Base-by-base conservation (phyloP, 2,888 invertebrate species). In the Lasioglossum marginatum region DNA sequence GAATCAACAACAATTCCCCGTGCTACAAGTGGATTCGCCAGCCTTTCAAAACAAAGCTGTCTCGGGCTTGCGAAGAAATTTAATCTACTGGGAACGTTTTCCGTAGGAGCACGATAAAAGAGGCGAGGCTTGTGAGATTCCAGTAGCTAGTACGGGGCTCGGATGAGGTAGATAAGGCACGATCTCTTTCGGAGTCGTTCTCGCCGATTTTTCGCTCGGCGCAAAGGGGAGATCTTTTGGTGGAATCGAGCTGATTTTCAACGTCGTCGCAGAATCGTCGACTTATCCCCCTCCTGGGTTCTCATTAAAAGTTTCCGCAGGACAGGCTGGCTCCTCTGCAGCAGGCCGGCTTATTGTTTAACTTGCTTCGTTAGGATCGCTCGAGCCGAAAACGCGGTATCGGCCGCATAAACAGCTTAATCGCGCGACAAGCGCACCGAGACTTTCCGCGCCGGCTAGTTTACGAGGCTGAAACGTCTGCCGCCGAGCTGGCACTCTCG, bases 281-380 rank as follows among this genome's bases (percentile, higher is more conserved):
- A 37, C 57, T 16, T 2, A 43, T 60, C 43, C 16, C 60, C 68
- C 60, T 60, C 23, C 16, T 10, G 34, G 37, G 57, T 85, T 90
- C 88, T 89, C 85, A 80, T 91, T 91, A 89, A 90, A 89, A 90
- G 84, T 92, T 91, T 85, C n/a, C 37, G 19, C 40, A 57, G 16
- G 79, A 48, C 73, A 71, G 66, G 52, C 43, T 52, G 63, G 63
- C 74, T 60, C 66, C 77, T 86, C 77, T 76, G 63, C 31, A 37
- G 70, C 45, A 27, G 66, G 14, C 48, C 74, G 48, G 73, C 57
- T 81, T 86, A 87, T 88, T 86, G 79, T 90, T 87, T 75, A 83
- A 87, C 79, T 88, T 85, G 82, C 63, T 82, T 88, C 84, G 83
- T 87, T 85, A 83, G 81, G 76, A 82, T 85, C 73, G 63, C 40